phyloP scores from a whole-genome alignment of 2,797 vertebrate species.

The Calcarius lapponicus region DNA sequence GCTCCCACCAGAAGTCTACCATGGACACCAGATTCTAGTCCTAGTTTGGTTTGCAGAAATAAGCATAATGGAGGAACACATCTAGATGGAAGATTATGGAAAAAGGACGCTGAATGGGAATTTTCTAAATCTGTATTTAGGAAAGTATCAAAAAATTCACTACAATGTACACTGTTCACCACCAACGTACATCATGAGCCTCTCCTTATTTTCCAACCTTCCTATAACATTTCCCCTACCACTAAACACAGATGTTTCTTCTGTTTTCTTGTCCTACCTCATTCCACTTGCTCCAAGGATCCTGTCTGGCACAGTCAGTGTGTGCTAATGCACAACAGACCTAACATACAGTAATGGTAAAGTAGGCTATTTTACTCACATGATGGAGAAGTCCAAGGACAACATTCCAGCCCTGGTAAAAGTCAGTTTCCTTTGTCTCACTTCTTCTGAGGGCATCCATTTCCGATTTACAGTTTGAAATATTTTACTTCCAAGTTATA shows the following conservation, averaged over 20 bases:
- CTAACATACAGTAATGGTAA: not conserved
- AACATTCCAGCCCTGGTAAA: not conserved
- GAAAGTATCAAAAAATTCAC: not conserved
- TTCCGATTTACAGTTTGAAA: not conserved
- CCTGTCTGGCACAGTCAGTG: not conserved
- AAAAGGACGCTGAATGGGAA: not conserved
- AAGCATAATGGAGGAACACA: not conserved
- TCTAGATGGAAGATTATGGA: not conserved
- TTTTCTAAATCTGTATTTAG: not conserved
- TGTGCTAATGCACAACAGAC: rapidly evolving
- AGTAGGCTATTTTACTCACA: not conserved
- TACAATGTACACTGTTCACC: not conserved
- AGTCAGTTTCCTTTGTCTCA: not conserved
- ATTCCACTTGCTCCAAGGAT: not conserved
- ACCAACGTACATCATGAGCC: not conserved
- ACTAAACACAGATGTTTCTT: not conserved
- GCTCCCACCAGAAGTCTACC: not conserved
- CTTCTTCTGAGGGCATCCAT: not conserved
- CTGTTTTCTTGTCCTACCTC: not conserved
- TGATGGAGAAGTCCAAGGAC: not conserved
- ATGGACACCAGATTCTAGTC: not conserved
- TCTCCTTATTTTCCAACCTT: not conserved
- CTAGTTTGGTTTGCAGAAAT: not conserved
- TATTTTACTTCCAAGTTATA: not conserved
- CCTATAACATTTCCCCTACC: not conserved